Conservation (phyloP, 2,797 vertebrate genomes). For the Intellagama lesueurii region DNA sequence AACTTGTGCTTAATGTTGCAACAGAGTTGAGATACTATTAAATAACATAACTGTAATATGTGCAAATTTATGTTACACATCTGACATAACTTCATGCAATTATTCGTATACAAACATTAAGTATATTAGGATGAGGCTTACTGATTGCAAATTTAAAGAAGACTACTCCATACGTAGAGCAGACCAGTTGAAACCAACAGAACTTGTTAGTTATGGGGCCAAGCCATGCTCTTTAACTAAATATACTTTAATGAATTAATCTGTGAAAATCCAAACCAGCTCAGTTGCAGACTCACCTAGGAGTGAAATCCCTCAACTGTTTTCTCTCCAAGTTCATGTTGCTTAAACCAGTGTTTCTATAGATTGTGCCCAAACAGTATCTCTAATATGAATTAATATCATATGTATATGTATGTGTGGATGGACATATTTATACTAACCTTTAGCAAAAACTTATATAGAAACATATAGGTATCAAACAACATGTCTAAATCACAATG, state of each 20-base stretch:
- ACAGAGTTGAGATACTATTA: slow-evolving; percentile 56
- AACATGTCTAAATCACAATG: neutral
- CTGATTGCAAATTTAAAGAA: neutral
- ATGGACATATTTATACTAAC: neutral
- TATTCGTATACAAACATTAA: slow-evolving; percentile 5
- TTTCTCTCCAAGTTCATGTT: neutral
- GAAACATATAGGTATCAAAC: neutral
- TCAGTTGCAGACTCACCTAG: neutral
- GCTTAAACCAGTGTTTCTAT: neutral
- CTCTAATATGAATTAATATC: neutral
- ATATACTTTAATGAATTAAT: neutral
- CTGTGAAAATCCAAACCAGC: neutral
- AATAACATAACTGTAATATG: slow-evolving; percentile 18
- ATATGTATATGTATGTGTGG: no score
- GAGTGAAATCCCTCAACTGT: neutral
- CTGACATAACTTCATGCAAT: slow-evolving; percentile 22
- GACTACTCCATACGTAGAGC: neutral
- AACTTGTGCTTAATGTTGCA: slow-evolving; percentile 50
- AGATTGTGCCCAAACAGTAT: neutral
- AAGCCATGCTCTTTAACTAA: neutral
- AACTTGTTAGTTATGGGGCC: neutral
- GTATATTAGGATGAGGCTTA: neutral
- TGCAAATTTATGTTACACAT: neutral
- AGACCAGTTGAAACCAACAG: neutral
- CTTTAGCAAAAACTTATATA: neutral